Base-by-base conservation (phyloP, 2,888 invertebrate species). In the Phorcus lineatus region DNA sequence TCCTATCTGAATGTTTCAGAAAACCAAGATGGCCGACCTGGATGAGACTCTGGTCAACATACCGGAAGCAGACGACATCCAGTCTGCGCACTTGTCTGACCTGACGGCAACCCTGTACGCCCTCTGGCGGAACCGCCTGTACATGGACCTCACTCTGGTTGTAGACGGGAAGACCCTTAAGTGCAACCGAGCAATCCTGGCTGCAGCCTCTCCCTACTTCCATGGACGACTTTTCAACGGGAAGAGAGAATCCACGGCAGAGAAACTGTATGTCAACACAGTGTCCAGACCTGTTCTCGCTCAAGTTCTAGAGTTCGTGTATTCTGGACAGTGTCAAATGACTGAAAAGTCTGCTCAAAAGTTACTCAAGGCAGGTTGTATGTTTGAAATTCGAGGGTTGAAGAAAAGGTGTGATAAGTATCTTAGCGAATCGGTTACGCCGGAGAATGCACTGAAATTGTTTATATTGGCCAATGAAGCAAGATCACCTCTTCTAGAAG, bases 371-470 rank as follows among this genome's bases (percentile, higher is more conserved):
- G 96, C 96, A 0, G 96, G 97, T 1, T 97, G 97, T 93, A 97
- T 97, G 91, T 95, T 98, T 79, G 96, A 96, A 88, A 96, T 98
- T 88, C 94, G 96, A 77, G 96, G 96, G 0, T 95, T 97, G 57
- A 94, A 96, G 79, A 95, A 96, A 83, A 94, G 96, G 57, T 97
- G 97, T 93, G 96, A 96, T 89, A 95, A 96, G 54, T 97, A 95
- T 91, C 94, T 98, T 47, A 94, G 95, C 78, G 93, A 93, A 74
- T 95, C 95, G 80, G 94, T 98, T 17, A 95, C 94, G 28, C 95
- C 96, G 0, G 95, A 95, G 84, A 98, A 97, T 92, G 97, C 96
- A 91, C 95, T 98, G 83, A 96, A 96, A 36, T 96, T 97, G 74
- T 95, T 96, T 95, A 95, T 95, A 88, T 97, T 97, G 93, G 96